Evolutionary conservation across 2,888 invertebrate genomes (phyloP).

Genomic region (Acrobasis consociella): DNA sequence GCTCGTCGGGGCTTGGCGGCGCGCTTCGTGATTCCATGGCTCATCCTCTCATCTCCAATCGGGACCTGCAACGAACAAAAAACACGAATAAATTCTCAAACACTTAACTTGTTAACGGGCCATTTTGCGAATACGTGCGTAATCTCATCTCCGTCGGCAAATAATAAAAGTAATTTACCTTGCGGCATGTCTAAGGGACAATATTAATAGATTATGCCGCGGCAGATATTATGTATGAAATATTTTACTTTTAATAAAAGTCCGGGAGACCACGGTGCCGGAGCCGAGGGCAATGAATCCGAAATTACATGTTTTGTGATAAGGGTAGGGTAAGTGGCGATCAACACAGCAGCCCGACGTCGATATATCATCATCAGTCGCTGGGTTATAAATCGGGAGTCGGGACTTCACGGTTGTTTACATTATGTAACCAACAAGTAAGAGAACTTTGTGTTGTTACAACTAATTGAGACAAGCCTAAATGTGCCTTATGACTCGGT

Average conservation of each 20-base stretch:
- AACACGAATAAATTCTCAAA: constrained; percentile 2
- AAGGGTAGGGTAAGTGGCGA: constrained; percentile 81
- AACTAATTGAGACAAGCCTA: background rate
- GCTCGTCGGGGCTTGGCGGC: constrained; percentile 82
- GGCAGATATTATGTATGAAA: constrained; percentile 38
- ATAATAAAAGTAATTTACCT: constrained; percentile 18
- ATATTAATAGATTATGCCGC: constrained; percentile 23
- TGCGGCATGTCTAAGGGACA: constrained; percentile 12
- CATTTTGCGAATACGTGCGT: background rate
- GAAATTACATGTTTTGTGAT: constrained; percentile 75
- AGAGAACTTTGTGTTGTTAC: constrained; percentile 7
- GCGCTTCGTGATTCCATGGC: constrained; percentile 82
- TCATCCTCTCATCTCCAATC: constrained; percentile 76
- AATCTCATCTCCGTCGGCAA: constrained; percentile 15
- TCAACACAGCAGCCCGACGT: constrained; percentile 76
- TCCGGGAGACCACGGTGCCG: constrained; percentile 46
- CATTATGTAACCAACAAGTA: constrained; percentile 40
- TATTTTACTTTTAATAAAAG: constrained; percentile 59
- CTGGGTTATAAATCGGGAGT: constrained; percentile 67
- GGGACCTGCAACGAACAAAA: constrained; percentile 62
- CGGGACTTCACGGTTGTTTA: constrained; percentile 63
- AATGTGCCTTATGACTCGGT: background rate
- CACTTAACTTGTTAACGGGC: constrained; percentile 21
- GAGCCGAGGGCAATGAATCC: constrained; percentile 76
- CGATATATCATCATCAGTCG: constrained; percentile 82